A percentile compares a stretch with the other conserved stretches of the same genome.
Evolutionary conservation across 2,888 invertebrate genomes (phyloP).

Genomic region (Hemaris fuciformis): DNA sequence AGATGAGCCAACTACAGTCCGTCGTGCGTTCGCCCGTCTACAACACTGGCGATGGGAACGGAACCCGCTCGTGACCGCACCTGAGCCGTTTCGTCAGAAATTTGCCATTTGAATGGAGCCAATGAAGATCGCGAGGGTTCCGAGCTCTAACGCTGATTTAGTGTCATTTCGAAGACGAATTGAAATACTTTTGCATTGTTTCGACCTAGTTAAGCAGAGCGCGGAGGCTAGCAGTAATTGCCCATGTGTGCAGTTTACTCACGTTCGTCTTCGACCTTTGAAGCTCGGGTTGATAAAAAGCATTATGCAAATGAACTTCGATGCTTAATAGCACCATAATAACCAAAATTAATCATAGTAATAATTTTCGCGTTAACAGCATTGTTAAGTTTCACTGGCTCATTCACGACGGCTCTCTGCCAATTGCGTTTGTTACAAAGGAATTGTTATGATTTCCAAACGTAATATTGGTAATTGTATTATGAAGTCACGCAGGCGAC

Average conservation of each 20-base stretch:
- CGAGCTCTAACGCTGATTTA: not conserved
- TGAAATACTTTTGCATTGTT: not conserved
- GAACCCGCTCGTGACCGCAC: constrained; percentile 34
- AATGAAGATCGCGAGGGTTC: not conserved
- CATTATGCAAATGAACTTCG: not conserved
- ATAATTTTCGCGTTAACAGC: too few species aligned
- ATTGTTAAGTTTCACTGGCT: not conserved
- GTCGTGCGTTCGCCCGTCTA: constrained; percentile 17
- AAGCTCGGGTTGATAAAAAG: not conserved
- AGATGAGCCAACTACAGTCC: not conserved
- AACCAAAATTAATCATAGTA: too few species aligned
- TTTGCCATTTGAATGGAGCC: constrained; percentile 20
- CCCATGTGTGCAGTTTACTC: not conserved
- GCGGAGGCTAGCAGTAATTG: not conserved
- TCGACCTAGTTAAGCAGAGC: not conserved
- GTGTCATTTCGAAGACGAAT: not conserved
- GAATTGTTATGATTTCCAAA: constrained; percentile 24
- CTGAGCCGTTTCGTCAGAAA: constrained; percentile 27
- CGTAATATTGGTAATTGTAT: constrained; percentile 16
- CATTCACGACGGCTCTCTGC: not conserved
- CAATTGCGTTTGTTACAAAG: constrained; percentile 16
- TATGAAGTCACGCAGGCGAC: constrained; percentile 23
- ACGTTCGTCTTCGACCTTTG: not conserved
- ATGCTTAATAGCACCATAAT: too few species aligned
- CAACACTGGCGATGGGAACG: constrained; percentile 29